phyloP scores from a whole-genome alignment of 1,140 invertebrate species.

The Venustaconcha ellipsiformis region DNA sequence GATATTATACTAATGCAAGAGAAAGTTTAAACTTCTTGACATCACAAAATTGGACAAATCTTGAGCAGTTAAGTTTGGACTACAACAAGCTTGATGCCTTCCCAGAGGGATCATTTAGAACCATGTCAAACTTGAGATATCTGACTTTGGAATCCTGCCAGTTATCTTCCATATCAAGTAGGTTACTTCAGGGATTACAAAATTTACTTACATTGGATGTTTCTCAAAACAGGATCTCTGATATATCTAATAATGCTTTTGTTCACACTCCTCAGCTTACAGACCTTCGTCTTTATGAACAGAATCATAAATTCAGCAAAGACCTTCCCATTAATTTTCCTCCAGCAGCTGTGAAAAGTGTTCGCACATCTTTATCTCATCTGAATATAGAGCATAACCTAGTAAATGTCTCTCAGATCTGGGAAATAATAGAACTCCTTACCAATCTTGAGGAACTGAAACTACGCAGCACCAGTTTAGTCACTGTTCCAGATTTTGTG shows the following conservation, averaged over 20 bases:
- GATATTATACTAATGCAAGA: slow-evolving; percentile 71
- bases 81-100: slow-evolving; percentile 87
- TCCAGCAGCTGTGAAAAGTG: slow-evolving; percentile 20
- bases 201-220: slow-evolving; percentile 42
- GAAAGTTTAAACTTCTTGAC: slow-evolving; percentile 80
- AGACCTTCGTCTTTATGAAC: slow-evolving; percentile 36
- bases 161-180: slow-evolving; percentile 81
- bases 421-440: slow-evolving; percentile 36
- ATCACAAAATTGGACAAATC: slow-evolving; percentile 25
- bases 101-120: slow-evolving; percentile 82
- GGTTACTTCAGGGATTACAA: slow-evolving; percentile 72
- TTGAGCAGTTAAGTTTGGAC: slow-evolving; percentile 86
- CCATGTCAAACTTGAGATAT: slow-evolving; percentile 87
- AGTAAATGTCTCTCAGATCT: slow-evolving; percentile 28
- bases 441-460: slow-evolving; percentile 24
- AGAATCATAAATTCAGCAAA: slow-evolving; percentile 25
- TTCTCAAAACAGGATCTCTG: slow-evolving; percentile 36
- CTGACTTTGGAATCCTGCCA: slow-evolving; percentile 92
- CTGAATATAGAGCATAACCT: slow-evolving; percentile 25
- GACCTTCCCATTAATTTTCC: background rate
- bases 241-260: slow-evolving; percentile 43
- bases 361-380: slow-evolving; percentile 21
- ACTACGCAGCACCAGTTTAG: slow-evolving; percentile 34
- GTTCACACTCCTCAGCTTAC: slow-evolving; percentile 26
- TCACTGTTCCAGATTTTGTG: slow-evolving; percentile 34